Evolutionary conservation across 2,797 vertebrate species (phyloP).

Genomic region (Chrysocyon brachyurus): DNA sequence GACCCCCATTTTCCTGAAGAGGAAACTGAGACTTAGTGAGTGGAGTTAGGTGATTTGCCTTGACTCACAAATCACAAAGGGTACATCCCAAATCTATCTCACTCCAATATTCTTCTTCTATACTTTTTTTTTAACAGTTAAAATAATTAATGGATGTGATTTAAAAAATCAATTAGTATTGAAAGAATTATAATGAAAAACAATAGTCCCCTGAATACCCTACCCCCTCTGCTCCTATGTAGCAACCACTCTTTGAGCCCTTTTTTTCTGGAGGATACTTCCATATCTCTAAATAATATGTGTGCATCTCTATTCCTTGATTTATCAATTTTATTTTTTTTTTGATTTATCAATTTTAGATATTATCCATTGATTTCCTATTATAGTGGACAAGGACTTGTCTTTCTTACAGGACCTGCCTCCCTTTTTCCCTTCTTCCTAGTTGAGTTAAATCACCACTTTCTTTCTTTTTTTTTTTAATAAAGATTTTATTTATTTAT

Average conservation of each 20-base stretch:
- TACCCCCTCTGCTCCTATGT: neutral
- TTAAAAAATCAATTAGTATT: constrained; percentile 72
- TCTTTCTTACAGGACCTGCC: neutral
- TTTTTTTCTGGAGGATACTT: constrained; percentile 52
- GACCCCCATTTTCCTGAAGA: neutral
- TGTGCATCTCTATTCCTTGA: constrained; percentile 50
- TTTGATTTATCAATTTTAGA: constrained; percentile 72
- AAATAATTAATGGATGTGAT: constrained; percentile 67
- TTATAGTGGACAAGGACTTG: constrained; percentile 50
- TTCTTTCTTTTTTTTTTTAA: neutral
- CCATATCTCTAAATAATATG: constrained; percentile 52
- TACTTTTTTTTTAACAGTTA: constrained; percentile 6
- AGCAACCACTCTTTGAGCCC: constrained; percentile 3
- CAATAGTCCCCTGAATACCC: constrained; percentile 1
- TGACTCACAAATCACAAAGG: neutral
- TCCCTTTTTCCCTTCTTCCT: neutral
- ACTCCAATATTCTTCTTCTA: neutral
- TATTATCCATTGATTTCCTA: constrained; percentile 67
- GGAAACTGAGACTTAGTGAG: neutral
- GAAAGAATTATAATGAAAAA: constrained; percentile 73
- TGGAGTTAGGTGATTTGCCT: neutral
- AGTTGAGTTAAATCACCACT: constrained; percentile 59
- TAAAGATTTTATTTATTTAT: too few species aligned
- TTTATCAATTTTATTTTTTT: constrained; percentile 59
- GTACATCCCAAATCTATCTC: neutral